These are phyloP conservation scores for Nerophis ophidion DNA, from an alignment of 2,113 vertebrate genomes.

Conservation along the genomic window DNA sequence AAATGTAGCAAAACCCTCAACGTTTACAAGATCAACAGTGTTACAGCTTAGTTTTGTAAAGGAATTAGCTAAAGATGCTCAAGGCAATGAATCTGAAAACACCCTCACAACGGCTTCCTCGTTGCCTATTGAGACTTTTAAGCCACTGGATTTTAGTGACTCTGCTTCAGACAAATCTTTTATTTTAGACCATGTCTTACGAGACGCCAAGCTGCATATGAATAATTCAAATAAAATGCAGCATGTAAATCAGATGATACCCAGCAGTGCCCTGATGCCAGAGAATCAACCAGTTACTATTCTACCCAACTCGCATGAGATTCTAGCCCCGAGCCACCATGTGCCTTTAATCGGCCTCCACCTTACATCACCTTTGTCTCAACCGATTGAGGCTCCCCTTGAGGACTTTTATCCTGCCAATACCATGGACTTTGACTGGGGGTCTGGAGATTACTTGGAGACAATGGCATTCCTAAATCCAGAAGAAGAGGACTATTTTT, in stretches of 20 bases:
- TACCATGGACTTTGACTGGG: constrained; percentile 73
- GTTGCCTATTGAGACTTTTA: constrained; percentile 18
- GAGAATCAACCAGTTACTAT: constrained; percentile 34
- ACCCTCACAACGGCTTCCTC: constrained; percentile 11
- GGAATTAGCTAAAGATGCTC: constrained; percentile 9
- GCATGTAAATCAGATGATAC: constrained; percentile 33
- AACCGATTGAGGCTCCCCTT: constrained; percentile 62
- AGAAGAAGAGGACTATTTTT: constrained; percentile 59
- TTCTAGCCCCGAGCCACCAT: constrained; percentile 58
- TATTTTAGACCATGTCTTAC: constrained; percentile 18
- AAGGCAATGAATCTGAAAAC: constrained; percentile 12
- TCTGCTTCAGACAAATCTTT: constrained; percentile 16
- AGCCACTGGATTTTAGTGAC: constrained; percentile 22
- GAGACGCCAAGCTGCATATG: constrained; percentile 32
- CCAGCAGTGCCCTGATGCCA: constrained; percentile 23
- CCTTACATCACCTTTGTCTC: constrained; percentile 59
- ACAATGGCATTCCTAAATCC: constrained; percentile 69
- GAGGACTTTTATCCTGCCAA: constrained; percentile 65
- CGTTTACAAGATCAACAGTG: constrained; percentile 15
- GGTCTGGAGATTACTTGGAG: constrained; percentile 82
- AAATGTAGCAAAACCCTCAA: constrained; percentile 27
- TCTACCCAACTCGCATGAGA: constrained; percentile 27
- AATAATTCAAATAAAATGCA: constrained; percentile 19
- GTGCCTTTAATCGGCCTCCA: constrained; percentile 62
- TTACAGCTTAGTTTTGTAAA: constrained; percentile 16